Evolutionary conservation across 2,888 invertebrate species (phyloP), one percentile per base, ranked within the genome.

Genomic region (Stratiomys singularior): DNA sequence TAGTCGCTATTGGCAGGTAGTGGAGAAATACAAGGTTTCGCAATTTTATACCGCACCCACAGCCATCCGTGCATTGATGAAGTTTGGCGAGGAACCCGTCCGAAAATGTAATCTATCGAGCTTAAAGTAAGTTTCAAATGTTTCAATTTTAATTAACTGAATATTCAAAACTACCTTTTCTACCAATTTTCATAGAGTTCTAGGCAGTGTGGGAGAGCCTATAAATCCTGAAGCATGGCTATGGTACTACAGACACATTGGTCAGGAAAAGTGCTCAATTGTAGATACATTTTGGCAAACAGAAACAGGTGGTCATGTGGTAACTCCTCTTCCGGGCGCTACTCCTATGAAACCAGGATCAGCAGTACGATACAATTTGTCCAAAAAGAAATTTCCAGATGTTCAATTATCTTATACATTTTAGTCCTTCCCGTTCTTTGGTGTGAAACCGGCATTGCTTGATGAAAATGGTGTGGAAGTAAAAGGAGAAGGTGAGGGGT

Each of bases 211-310:
- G 0, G 99, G 99, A 0, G 99, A 99, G 86, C 99, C 99, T 0
- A 99, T 99, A 81, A 99, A 99, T 87, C 94, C 98, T 0, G 98
- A 98, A 86, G 98, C 98, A 0, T 99, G 98, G 98, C 86, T 94
- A 69, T 99, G 98, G 98, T 98, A 97, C 87, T 93, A 97, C 86
- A 90, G 92, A 81, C 84, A 93, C 37, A 91, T 98, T 28, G 98
- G 98, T 3, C 90, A 92, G 79, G 91, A 91, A 66, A 92, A 91
- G 80, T 96, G 96, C 87, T 96, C 98, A 77, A 94, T 99, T 84
- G 96, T 95, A 0, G 99, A 99, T 86, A 99, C 99, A 0, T 99
- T 97, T 88, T 99, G 99, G 99, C 99, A 99, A 89, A 99, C 99
- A 0, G 99, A 99, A 89, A 99, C 99, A 4, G 99, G 99, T 9